These are phyloP conservation scores for Percina caprodes DNA, from an alignment of 2,113 vertebrate genomes.

Conservation along the genomic window DNA sequence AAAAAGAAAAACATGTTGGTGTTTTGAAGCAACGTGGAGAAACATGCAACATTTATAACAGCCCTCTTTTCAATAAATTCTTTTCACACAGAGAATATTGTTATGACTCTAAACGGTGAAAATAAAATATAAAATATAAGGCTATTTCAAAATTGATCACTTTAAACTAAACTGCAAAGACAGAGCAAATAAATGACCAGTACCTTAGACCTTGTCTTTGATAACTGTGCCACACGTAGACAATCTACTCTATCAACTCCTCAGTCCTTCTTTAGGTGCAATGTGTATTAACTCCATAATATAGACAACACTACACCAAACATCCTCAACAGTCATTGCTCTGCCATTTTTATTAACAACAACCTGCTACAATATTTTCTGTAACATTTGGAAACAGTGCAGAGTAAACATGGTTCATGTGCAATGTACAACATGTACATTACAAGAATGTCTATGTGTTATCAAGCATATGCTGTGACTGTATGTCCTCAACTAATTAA, in stretches of 20 bases:
- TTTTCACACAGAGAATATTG: no score
- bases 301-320: not conserved
- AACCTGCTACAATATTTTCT: not conserved
- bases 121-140: not conserved
- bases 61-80: no score
- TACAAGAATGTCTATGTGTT: conserved; percentile 1
- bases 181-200: not conserved
- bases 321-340: not conserved
- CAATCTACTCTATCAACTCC: not conserved
- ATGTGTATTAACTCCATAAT: not conserved
- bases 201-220: not conserved
- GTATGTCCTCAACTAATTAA: not conserved
- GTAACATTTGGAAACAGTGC: not conserved
- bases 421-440: not conserved
- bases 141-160: not conserved
- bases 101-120: no score
- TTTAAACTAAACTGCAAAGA: not conserved
- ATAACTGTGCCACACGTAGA: not conserved
- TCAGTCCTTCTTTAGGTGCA: not conserved
- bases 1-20: no score
- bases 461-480: not conserved
- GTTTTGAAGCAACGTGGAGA: no score
- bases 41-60: no score
- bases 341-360: not conserved
- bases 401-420: not conserved